Evolutionary conservation across 2,888 invertebrate species (phyloP), one percentile per base, ranked within the genome.

Genomic region (Apotomis betuletana): DNA sequence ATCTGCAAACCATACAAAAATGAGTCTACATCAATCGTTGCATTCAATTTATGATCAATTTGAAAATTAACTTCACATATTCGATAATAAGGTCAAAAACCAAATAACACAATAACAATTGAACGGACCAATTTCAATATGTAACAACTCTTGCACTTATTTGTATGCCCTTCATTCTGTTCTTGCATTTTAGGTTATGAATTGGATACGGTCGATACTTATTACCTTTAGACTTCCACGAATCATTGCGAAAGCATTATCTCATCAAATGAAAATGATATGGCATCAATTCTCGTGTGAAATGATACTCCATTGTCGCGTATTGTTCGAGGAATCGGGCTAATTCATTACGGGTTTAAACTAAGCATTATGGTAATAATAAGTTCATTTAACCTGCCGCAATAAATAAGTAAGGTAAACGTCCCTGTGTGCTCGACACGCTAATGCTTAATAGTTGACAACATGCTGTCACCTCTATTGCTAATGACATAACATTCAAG

Each of bases 211-310:
- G 10, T n/a, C 54, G 41, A 9, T 36, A 15, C 57, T 27, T 57
- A 57, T 5, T 36, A 36, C 57, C 3, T 49, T 61, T 52, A 8
- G 3, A 57, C 13, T 3, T 13, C 27, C 36, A 67, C 38, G 10
- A n/a, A 13, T 67, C 63, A 61, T 71, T 74, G 69, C 74, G 69
- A 75, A 54, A 61, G 55, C 46, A 74, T 75, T 75, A 72, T 72
- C 69, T 74, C 74, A 72, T 73, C 69, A 70, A 75, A 71, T 74
- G 69, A 59, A 71, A 71, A 62, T 69, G 67, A 62, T 71, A 71
- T 59, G 61, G 54, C 67, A 64, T 75, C 67, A 69, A 51, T 55
- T 74, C 63, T 64, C 71, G 65, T 73, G 75, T 69, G 74, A 75
- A 73, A 68, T 63, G 70, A 74, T 63, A 67, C 67, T 60, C 68